phyloP scores from a whole-genome alignment of 2,797 vertebrate genomes.

The Sparus aurata region DNA sequence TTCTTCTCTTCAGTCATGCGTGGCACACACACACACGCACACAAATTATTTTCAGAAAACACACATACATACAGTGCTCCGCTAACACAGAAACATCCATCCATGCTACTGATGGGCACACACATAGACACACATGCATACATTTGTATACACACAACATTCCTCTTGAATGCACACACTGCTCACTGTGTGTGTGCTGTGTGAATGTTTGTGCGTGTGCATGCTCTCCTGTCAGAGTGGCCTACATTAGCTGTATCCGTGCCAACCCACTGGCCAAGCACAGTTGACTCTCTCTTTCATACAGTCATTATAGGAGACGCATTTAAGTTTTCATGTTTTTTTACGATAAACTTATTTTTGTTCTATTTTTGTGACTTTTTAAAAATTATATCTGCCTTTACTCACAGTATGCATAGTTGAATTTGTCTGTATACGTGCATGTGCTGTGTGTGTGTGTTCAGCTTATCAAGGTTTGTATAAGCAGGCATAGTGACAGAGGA shows the following conservation, averaged over 20 bases:
- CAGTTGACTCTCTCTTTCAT: conserved; percentile 27
- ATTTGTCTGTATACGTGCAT: not conserved
- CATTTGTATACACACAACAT: conserved; percentile 13
- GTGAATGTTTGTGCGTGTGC: conserved; percentile 3
- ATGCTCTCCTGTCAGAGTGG: conserved; percentile 30
- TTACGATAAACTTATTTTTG: too few relatives aligned
- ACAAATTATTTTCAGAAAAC: not conserved
- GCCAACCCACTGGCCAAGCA: conserved; percentile 38
- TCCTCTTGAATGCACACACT: conserved; percentile 35
- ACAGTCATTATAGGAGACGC: conserved; percentile 4
- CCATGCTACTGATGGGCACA: not conserved
- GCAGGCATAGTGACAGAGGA: conserved; percentile 29
- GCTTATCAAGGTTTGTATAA: conserved; percentile 29
- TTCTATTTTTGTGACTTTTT: too few relatives aligned
- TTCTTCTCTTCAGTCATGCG: conserved; percentile 44
- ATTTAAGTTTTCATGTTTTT: too few relatives aligned
- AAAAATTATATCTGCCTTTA: not conserved
- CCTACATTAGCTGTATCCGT: conserved; percentile 44
- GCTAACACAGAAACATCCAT: not conserved
- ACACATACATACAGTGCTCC: not conserved
- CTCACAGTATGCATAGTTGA: conserved; percentile 2
- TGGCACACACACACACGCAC: not conserved
- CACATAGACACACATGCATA: not conserved
- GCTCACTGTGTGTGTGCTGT: conserved; percentile 4
- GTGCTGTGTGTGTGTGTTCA: not conserved